A percentile compares a stretch with the other conserved stretches of the same genome.
These are phyloP conservation scores for Folsomia candida DNA, from an alignment of 2,888 invertebrate genomes.

Conservation along the genomic window DNA sequence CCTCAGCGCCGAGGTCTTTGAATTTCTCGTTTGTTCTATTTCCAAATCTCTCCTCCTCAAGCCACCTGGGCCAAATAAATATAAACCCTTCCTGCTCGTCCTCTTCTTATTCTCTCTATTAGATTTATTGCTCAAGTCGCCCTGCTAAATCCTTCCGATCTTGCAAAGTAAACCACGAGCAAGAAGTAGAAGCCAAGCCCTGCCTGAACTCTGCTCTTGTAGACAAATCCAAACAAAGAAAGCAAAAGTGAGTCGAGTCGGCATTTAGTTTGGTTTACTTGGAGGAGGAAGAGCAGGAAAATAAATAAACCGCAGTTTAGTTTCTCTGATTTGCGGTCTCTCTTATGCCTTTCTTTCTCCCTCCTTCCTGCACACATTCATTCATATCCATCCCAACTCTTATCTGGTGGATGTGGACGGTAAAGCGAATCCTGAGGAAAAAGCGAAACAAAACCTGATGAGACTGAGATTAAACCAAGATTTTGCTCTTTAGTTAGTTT, in stretches of 20 bases:
- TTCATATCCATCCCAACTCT: too few relatives aligned
- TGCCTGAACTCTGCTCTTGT: neutral
- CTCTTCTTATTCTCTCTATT: neutral
- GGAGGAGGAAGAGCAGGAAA: neutral
- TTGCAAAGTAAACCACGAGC: neutral
- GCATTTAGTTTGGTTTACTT: neutral
- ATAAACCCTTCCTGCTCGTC: neutral
- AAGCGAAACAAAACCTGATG: neutral
- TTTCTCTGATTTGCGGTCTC: neutral
- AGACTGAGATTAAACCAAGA: neutral
- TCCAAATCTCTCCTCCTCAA: neutral
- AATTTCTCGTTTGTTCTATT: conserved; percentile 10
- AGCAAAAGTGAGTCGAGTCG: neutral
- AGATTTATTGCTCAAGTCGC: neutral
- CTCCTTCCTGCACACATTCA: too few relatives aligned
- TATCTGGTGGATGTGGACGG: neutral
- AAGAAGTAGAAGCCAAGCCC: neutral
- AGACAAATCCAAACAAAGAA: neutral
- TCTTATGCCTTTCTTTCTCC: neutral
- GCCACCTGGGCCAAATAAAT: conserved; percentile 14
- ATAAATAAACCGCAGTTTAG: neutral
- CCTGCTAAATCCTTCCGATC: neutral
- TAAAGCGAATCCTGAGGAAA: neutral
- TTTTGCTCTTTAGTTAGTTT: neutral
- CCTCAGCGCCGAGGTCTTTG: neutral